Evolutionary conservation across 2,888 invertebrate species (phyloP), one percentile per base, ranked within the genome.

Genomic region (Ophion costatus): DNA sequence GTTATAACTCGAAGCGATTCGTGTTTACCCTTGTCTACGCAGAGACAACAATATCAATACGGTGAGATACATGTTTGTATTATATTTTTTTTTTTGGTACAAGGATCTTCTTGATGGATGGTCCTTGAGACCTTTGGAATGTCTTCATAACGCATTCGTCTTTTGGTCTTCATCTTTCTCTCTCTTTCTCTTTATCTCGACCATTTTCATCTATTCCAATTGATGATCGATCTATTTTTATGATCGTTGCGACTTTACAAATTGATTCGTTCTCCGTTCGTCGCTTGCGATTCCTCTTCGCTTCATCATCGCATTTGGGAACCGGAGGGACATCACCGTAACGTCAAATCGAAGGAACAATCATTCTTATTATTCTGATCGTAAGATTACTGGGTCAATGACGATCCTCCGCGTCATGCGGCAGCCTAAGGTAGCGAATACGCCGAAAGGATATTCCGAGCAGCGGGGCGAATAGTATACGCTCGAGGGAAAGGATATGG

Each of bases 401-500:
- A 33, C 20, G 66, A 70, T 63, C 20, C 29, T 14, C 11, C n/a
- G 7, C 42, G 61, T 61, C 17, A 17, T 33, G 42, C n/a, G 29
- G 45, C 56, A 56, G 66, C 69, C 78, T 51, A 22, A 33, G 29
- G 38, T 78, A 78, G 33, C 45, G 20, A 63, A 63, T 61, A 38
- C 17, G 61, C 24, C 20, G 33, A 78, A 70, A 70, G 42, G 45
- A 67, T 73, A 56, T 80, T 74, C 59, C 57, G 61, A 45, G 61
- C n/a, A 73, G 59, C 10, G 42, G 20, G 5, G 51, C n/a, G 42
- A 29, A 22, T 61, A 73, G 57, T 64, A 64, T 22, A 59, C 20
- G 59, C 38, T 73, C 51, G 80, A 63, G 73, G 73, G 79, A 56
- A 80, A 86, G 66, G 78, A 73, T 45, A 61, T 70, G 64, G 61